Evolutionary conservation across 2,888 invertebrate genomes (phyloP).

Genomic region (Cataglyphis livida): DNA sequence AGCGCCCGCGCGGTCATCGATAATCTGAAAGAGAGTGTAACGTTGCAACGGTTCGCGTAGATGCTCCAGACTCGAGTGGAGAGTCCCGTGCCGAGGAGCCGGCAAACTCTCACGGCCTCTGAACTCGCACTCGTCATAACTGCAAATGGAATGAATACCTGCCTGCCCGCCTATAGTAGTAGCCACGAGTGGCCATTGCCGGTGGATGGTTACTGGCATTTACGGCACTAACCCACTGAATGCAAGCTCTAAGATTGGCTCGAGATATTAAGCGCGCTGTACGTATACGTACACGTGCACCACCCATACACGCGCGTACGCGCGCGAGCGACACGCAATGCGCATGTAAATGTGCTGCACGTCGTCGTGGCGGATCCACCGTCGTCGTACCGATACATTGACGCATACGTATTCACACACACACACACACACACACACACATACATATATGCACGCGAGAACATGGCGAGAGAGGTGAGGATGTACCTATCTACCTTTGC

Average conservation of each 20-base stretch:
- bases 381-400: not conserved
- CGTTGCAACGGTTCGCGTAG: slow-evolving; percentile 55
- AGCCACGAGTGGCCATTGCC: slow-evolving; percentile 80
- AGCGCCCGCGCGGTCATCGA: slow-evolving; percentile 34
- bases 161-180: slow-evolving; percentile 77
- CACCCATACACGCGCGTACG: slow-evolving; percentile 53
- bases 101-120: slow-evolving; percentile 84
- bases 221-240: slow-evolving; percentile 81
- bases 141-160: slow-evolving; percentile 84
- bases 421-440: not conserved
- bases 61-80: slow-evolving; percentile 69
- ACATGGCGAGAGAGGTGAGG: slow-evolving; percentile 59
- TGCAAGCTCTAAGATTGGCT: slow-evolving; percentile 82
- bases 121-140: slow-evolving; percentile 84
- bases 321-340: slow-evolving; percentile 49
- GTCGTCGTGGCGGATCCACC: not conserved
- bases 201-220: slow-evolving; percentile 81
- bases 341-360: slow-evolving; percentile 31
- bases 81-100: slow-evolving; percentile 65
- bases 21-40: slow-evolving; percentile 65
- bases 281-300: slow-evolving; percentile 61
- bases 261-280: slow-evolving; percentile 81
- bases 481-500: slow-evolving; percentile 63
- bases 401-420: not conserved
- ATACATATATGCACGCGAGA: slow-evolving; percentile 52